Conservation (phyloP, 1,140 invertebrate species). For the Forficula auricularia region DNA sequence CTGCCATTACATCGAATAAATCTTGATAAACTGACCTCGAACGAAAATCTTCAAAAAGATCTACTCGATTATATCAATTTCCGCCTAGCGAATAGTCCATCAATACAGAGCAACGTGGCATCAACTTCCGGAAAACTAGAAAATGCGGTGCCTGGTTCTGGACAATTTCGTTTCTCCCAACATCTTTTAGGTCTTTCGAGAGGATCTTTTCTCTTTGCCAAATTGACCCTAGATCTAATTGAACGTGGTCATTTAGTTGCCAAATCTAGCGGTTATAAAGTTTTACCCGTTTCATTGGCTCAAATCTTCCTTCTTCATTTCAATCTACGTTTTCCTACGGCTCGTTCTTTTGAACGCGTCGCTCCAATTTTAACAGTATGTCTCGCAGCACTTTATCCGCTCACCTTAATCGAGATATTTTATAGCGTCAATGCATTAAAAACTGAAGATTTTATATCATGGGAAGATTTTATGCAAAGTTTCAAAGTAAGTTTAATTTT, state of each 20-base stretch:
- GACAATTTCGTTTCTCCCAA: conserved; percentile 56
- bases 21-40: conserved; percentile 42
- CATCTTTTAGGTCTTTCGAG: conserved; percentile 66
- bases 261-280: conserved; percentile 81
- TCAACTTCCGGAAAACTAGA: conserved; percentile 47
- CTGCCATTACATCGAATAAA: conserved; percentile 18
- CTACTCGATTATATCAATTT: conserved; percentile 72
- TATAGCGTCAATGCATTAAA: conserved; percentile 79
- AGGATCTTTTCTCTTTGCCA: conserved; percentile 82
- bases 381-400: conserved; percentile 73
- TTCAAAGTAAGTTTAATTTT: conserved; percentile 39
- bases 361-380: conserved; percentile 73
- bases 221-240: conserved; percentile 82
- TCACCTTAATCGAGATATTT: conserved; percentile 80
- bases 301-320: conserved; percentile 89
- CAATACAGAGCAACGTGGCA: conserved; percentile 71
- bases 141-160: conserved; percentile 23
- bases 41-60: conserved; percentile 62
- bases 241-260: conserved; percentile 82
- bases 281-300: conserved; percentile 72
- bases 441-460: conserved; percentile 56
- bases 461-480: conserved; percentile 74
- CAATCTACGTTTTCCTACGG: conserved; percentile 79
- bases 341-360: conserved; percentile 75
- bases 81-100: conserved; percentile 54